phyloP scores from a whole-genome alignment of 2,113 vertebrate genomes.

The Gadus chalcogrammus region DNA sequence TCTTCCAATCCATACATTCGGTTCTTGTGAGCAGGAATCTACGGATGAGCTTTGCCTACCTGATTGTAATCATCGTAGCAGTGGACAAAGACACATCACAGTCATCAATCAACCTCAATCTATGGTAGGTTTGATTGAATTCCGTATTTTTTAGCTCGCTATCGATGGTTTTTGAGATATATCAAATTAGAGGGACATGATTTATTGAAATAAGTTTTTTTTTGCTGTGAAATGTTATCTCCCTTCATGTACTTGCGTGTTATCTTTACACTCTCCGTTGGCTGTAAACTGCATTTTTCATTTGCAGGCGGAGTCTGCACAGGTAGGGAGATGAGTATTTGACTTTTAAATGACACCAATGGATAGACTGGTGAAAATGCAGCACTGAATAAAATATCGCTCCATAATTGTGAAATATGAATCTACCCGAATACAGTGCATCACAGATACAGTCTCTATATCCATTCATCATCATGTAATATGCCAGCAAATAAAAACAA shows the following conservation, averaged over 20 bases:
- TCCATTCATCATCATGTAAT: conserved; percentile 29
- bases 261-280: conserved; percentile 3
- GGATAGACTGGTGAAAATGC: neutral
- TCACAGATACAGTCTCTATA: conserved; percentile 35
- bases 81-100: conserved; percentile 56
- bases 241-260: conserved; percentile 1
- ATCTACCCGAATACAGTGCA: conserved; percentile 28
- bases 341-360: neutral
- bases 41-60: conserved; percentile 24
- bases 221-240: conserved; percentile 4
- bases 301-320: too few relatives aligned
- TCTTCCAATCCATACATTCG: conserved; percentile 8
- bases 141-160: conserved; percentile 26
- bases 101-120: conserved; percentile 62
- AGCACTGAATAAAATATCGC: neutral
- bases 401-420: conserved; percentile 26
- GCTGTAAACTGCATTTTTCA: neutral
- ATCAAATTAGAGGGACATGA: conserved; percentile 1
- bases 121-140: conserved; percentile 56
- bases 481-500: conserved; percentile 20
- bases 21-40: conserved; percentile 2
- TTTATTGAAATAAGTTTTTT: conserved; percentile 18
- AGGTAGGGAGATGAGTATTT: too few relatives aligned
- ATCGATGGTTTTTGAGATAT: too few relatives aligned
- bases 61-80: conserved; percentile 56